phyloP scores from a whole-genome alignment of 2,888 invertebrate genomes.

The Acronicta aceris region DNA sequence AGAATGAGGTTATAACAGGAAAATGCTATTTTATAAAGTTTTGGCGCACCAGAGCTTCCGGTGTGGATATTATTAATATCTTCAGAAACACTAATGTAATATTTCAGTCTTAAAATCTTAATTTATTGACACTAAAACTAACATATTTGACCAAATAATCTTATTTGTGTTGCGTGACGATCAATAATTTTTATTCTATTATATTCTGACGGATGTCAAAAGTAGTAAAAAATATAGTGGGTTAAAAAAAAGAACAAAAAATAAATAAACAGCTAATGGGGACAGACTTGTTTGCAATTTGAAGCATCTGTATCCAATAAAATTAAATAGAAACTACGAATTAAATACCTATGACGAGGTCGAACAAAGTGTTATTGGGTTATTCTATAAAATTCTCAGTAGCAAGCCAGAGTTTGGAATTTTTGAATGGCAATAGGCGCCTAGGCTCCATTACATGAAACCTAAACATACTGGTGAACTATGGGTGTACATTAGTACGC shows the following conservation, averaged over 20 bases:
- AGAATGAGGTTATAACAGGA: conserved; percentile 46
- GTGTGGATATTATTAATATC: conserved; percentile 51
- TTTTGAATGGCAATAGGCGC: too few relatives aligned
- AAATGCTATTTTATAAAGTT: conserved; percentile 49
- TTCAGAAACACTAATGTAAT: conserved; percentile 25
- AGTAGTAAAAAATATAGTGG: conserved; percentile 5
- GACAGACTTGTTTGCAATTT: too few relatives aligned
- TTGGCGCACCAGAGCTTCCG: conserved; percentile 51
- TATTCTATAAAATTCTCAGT: too few relatives aligned
- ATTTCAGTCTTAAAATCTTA: conserved; percentile 44
- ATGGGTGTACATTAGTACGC: too few relatives aligned
- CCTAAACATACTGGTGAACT: too few relatives aligned
- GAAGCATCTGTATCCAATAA: too few relatives aligned
- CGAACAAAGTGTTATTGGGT: too few relatives aligned
- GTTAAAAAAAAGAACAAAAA: conserved; percentile 2
- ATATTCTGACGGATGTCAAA: conserved; percentile 23
- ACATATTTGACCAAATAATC: conserved; percentile 16
- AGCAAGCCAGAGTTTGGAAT: too few relatives aligned
- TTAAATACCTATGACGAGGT: too few relatives aligned
- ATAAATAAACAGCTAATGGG: too few relatives aligned
- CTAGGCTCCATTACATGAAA: too few relatives aligned
- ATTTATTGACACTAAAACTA: conserved; percentile 49
- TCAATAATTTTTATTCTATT: conserved; percentile 9
- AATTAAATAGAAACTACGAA: too few relatives aligned
- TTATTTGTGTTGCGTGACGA: conserved; percentile 25